Evolutionary conservation across 2,888 invertebrate species (phyloP), one percentile per base, ranked within the genome.

Genomic region (Saturnia japonica): DNA sequence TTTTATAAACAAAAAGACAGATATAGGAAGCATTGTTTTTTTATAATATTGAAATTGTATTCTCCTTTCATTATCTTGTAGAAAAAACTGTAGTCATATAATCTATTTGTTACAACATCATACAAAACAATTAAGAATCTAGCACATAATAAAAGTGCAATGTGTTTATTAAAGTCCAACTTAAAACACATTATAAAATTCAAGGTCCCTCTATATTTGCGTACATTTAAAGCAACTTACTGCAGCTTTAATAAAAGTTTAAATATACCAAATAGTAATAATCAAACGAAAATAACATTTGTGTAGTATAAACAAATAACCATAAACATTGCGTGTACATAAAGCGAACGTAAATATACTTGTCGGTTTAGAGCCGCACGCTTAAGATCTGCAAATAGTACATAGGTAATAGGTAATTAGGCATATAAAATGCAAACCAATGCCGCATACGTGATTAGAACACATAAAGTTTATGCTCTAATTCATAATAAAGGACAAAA

Each of bases 341-440:
- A 51, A 66, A 74, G 72, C 69, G 68, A 81, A 77, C 72, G 72
- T 78, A 80, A 81, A 81, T 78, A 79, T 78, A 79, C 14, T 51
- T 80, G 73, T 72, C 71, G 71, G 69, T 73, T 73, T 69, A 76
- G 76, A 73, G 78, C 76, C 76, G 77, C 79, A 73, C 76, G 57
- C 28, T 60, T 28, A 60, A 25, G 14, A 40, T n/a, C 40, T 64
- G 77, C 80, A 81, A 80, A 83, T 81, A 60, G 28, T 72, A 40
- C 74, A 66, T 51, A 74, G 74, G n/a, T n/a, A n/a, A n/a, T n/a
- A n/a, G n/a, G n/a, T n/a, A n/a, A n/a, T n/a, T 54, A 68, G 54
- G 70, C 69, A 68, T 67, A 22, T 54, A 54, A 54, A 54, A 1
- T 1, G 54, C 54, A 22, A 11, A 54, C n/a, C 8, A 22, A 54